Base-by-base conservation (phyloP, 1,140 invertebrate genomes). In the Potamilus streckersoni region DNA sequence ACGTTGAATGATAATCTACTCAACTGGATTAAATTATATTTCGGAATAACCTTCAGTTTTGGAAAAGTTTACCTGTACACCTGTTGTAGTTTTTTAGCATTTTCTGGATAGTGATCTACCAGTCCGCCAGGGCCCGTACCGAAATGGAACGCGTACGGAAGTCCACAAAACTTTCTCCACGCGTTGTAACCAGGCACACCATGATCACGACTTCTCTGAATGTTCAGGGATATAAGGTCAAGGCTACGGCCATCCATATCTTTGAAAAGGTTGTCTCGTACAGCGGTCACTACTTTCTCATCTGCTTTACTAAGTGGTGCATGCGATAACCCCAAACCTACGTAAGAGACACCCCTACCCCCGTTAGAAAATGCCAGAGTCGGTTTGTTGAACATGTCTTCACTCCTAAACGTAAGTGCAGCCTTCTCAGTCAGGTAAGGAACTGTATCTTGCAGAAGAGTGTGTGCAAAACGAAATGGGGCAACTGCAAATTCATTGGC, bases 201-300 rank as follows among this genome's bases (percentile, higher is more conserved):
- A 86, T 98, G 96, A 86, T 98, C 97, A 61, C 97, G 83, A 11
- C 93, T 93, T 80, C 73, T 75, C 85, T 94, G 93, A 60, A 94
- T 92, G 78, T 93, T 92, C n/a, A 93, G 80, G 5, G 92, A 84
- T 11, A 91, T 88, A 72, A 93, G 84, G 86, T 86, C 85, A 49
- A 82, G 67, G 23, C 78, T 77, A 16, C 73, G 71, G 16, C 60
- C 67, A 20, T 76, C 16, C 55, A 73, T 68, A 49, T 81, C 80
- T 57, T 70, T 66, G 60, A 81, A 81, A 2, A 83, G 62, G n/a
- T 74, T 23, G 49, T 74, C 97, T 0, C 97, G 99, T 19, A 99
- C 90, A 86, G 98, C 96, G 63, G 71, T 66, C 23, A 75, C 73
- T 17, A 82, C 20, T 31, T 73, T 58, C 8, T 27, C 27, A 27